Conservation (phyloP, 2,797 vertebrate species). For the Fringilla coelebs region DNA sequence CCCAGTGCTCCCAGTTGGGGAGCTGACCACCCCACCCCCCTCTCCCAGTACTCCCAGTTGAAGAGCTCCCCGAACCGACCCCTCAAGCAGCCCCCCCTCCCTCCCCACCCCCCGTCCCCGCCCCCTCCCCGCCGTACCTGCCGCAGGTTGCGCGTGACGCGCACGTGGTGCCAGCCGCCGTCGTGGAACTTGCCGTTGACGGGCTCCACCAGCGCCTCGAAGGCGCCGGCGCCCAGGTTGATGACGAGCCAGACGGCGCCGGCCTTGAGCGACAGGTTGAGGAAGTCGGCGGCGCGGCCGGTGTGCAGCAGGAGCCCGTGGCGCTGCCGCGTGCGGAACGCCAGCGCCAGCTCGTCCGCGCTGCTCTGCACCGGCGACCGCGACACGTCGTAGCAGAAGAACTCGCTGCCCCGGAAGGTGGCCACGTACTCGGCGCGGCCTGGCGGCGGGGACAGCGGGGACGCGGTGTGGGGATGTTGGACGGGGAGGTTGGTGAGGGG, state of each 20-base stretch:
- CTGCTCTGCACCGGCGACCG: constrained; percentile 96
- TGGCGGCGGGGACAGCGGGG: constrained; percentile 30
- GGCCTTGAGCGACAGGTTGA: constrained; percentile 92
- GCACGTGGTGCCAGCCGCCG: constrained; percentile 89
- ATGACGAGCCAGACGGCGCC: constrained; percentile 95
- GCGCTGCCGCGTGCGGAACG: constrained; percentile 92
- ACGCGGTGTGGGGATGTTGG: neutral
- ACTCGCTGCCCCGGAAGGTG: constrained; percentile 93
- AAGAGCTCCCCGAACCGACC: neutral
- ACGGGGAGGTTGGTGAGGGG: neutral
- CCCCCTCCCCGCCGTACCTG: constrained; percentile 77
- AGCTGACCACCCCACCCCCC: rapidly evolving
- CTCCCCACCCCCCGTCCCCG: neutral
- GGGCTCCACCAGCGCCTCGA: constrained; percentile 93
- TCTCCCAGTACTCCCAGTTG: neutral
- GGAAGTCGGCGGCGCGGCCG: constrained; percentile 90
- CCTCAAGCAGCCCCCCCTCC: neutral
- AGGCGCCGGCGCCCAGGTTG: constrained; percentile 94
- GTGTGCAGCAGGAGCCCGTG: constrained; percentile 95
- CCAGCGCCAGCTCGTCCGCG: constrained; percentile 92
- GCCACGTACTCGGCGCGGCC: constrained; percentile 92
- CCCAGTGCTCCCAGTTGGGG: neutral
- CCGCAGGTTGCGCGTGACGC: constrained; percentile 93
- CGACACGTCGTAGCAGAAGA: constrained; percentile 97
- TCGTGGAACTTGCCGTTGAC: constrained; percentile 93